Percentiles rank a stretch among this genome's conserved stretches.
phyloP scores from a whole-genome alignment of 2,113 vertebrate genomes.

The Cathartes aura region DNA sequence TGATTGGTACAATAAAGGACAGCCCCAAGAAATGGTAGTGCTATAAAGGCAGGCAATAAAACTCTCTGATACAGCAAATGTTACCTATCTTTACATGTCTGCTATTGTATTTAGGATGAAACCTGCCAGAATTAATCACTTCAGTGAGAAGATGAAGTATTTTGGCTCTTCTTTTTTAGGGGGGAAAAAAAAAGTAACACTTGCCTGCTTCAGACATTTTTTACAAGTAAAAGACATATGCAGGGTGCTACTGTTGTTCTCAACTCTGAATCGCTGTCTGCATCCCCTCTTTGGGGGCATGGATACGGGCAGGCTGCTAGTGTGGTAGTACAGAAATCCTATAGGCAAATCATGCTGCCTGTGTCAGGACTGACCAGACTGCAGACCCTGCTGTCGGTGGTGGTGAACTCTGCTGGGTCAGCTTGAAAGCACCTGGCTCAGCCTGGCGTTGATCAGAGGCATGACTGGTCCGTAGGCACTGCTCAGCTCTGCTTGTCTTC shows the following conservation, averaged over 20 bases:
- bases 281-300: fast-evolving
- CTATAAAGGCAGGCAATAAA: not conserved
- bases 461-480: fast-evolving
- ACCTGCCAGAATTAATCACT: not conserved
- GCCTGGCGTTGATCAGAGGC: not conserved
- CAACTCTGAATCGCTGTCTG: not conserved
- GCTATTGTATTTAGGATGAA: not conserved
- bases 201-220: not conserved
- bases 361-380: not conserved
- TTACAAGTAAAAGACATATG: not conserved
- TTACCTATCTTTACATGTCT: not conserved
- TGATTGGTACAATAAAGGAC: not conserved
- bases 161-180: not conserved
- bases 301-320: not conserved
- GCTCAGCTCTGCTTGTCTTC: not conserved
- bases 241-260: not conserved
- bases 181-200: too few relatives aligned
- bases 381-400: fast-evolving
- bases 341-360: not conserved
- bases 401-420: not conserved
- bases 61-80: not conserved
- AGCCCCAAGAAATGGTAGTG: not conserved
- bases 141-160: not conserved
- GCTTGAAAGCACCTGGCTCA: not conserved
- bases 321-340: not conserved